Base-by-base conservation (phyloP, 2,113 vertebrate genomes). In the Pterocles orientalis region DNA sequence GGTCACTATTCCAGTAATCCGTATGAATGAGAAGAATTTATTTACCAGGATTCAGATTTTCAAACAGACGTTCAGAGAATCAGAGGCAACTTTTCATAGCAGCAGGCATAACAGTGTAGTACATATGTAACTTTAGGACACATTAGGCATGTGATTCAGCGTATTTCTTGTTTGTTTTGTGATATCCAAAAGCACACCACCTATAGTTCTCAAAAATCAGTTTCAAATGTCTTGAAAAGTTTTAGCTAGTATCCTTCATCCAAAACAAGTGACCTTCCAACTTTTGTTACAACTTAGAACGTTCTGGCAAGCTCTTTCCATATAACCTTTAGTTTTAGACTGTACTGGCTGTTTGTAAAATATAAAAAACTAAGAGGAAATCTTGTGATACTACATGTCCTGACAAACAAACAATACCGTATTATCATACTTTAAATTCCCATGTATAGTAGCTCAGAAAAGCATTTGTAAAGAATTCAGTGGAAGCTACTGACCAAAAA, bases 41-140 rank as follows among this genome's bases (percentile, higher is more conserved):
- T 95, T 97, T 97, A 95, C 91, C 95, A 94, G 64, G 62, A 95
- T 88, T 96, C 72, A 96, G 54, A 86, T 94, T 97, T 96, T 94
- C 81, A 95, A 89, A 91, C 16, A 90, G 82, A 75, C 58, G 20
- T 88, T 94, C 36, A 45, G 56, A 73, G 23, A 56, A 65, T 90
- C 47, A 86, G 51, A 80, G 62, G 60, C 14, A 89, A 76, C 76
- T 84, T 92, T 95, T 85, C 62, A 72, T n/a, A 69, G 29, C 68
- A 94, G n/a, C 65, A 92, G 77, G 50, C 48, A 23, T 56, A 83
- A 77, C n/a, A 79, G 13, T 47, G 9, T 26, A 15, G 34, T 54
- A 83, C 68, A 69, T 86, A 91, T 26, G 70, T 60, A 96, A 92
- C 86, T 97, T 75, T 83, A 81, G 73, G 87, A 82, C 54, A 51